Conservation (phyloP, 2,113 vertebrate species). For the Ginglymostoma cirratum region DNA sequence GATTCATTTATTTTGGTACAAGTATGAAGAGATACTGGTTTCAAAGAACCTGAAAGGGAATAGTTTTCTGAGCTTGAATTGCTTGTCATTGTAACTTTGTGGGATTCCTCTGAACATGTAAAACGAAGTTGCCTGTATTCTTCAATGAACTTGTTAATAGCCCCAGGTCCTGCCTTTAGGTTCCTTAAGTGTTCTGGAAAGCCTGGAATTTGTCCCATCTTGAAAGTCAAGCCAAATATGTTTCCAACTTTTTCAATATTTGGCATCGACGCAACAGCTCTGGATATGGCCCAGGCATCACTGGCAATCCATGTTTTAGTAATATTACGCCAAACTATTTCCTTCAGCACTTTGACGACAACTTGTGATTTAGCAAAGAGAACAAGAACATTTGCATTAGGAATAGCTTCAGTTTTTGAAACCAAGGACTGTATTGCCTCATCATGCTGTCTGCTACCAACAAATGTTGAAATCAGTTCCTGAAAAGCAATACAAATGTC, state of each 20-base stretch:
- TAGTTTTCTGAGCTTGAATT: conserved; percentile 40
- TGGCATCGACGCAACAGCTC: conserved; percentile 43
- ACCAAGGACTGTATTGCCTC: conserved; percentile 41
- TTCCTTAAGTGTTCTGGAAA: conserved; percentile 51
- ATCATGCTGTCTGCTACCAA: conserved; percentile 19
- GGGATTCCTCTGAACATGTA: conserved; percentile 45
- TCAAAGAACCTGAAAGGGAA: background rate
- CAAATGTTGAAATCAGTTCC: conserved; percentile 46
- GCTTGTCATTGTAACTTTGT: conserved; percentile 42
- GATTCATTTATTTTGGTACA: conserved; percentile 43
- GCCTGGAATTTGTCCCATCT: conserved; percentile 42
- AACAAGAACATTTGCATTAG: conserved; percentile 50
- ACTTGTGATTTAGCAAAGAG: conserved; percentile 49
- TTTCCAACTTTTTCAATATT: conserved; percentile 53
- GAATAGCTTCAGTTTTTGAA: conserved; percentile 42
- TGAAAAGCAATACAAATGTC: conserved; percentile 51
- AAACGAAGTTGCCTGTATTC: conserved; percentile 52
- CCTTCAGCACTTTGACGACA: conserved; percentile 49
- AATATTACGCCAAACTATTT: conserved; percentile 48
- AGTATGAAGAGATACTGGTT: conserved; percentile 40
- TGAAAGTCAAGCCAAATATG: conserved; percentile 54
- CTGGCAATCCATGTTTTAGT: conserved; percentile 54
- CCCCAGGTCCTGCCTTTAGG: conserved; percentile 43
- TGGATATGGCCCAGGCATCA: conserved; percentile 52
- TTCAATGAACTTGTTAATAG: conserved; percentile 52